A percentile compares a stretch with the other conserved stretches of the same genome.
Conservation (phyloP, 2,113 vertebrate species). For the Nicator chloris region DNA sequence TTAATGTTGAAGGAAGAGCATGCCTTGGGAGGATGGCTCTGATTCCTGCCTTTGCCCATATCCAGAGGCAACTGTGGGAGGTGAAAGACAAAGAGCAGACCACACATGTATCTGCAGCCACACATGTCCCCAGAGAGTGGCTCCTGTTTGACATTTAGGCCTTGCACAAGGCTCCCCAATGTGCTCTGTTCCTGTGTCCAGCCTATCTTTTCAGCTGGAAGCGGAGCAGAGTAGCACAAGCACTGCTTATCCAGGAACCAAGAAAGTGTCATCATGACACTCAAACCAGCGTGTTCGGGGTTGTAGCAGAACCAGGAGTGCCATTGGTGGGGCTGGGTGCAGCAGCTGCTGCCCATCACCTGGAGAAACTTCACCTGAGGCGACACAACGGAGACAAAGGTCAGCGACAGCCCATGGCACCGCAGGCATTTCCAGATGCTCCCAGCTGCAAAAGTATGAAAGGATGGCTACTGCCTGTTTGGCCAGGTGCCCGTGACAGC, state of each 20-base stretch:
- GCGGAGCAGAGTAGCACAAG: background rate
- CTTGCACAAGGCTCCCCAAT: background rate
- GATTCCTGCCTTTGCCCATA: background rate
- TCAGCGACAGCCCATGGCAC: background rate
- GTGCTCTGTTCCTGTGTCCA: background rate
- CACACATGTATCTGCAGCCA: background rate
- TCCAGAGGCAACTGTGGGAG: background rate
- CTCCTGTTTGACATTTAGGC: background rate
- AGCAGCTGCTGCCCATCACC: background rate
- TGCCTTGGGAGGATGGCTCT: background rate
- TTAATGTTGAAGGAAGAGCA: background rate
- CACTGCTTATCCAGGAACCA: background rate
- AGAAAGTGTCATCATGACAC: background rate
- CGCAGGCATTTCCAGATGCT: background rate
- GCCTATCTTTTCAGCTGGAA: background rate
- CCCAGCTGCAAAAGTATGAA: background rate
- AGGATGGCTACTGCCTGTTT: background rate
- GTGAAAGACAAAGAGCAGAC: background rate
- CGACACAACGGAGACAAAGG: fast-evolving
- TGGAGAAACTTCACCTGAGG: background rate
- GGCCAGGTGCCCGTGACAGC: background rate
- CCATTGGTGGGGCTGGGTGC: background rate
- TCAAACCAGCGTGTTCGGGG: fast-evolving
- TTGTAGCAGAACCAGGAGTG: background rate
- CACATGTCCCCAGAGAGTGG: fast-evolving